Percentiles rank a stretch among this genome's conserved stretches.
These are phyloP conservation scores for Sesamia nonagrioides DNA, from an alignment of 1,140 invertebrate species.

Conservation along the genomic window DNA sequence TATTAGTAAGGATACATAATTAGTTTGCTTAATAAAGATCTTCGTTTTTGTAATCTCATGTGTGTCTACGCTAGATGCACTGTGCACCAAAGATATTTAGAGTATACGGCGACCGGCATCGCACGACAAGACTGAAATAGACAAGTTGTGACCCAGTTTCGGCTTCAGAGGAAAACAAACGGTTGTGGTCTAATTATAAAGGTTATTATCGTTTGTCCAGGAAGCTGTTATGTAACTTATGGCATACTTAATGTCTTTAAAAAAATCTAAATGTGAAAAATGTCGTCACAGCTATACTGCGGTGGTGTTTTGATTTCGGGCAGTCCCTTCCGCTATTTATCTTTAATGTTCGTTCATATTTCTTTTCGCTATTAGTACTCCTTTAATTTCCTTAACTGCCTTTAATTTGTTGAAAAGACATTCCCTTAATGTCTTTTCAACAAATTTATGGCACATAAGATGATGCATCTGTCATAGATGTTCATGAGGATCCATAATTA, in stretches of 20 bases:
- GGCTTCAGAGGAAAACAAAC: conserved; percentile 56
- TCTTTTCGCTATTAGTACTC: not conserved
- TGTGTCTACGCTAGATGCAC: conserved; percentile 67
- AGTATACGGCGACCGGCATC: conserved; percentile 74
- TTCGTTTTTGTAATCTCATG: conserved; percentile 60
- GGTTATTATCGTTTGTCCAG: conserved; percentile 45
- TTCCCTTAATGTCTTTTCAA: not conserved
- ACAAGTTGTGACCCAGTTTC: conserved; percentile 80
- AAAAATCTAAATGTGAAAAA: conserved; percentile 35
- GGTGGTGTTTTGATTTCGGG: conserved; percentile 4
- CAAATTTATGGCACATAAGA: not conserved
- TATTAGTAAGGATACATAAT: too few relatives aligned
- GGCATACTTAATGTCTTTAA: conserved; percentile 28
- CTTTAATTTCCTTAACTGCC: not conserved
- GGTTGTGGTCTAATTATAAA: conserved; percentile 49
- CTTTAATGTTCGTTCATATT: conserved; percentile 5
- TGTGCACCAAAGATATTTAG: conserved; percentile 78
- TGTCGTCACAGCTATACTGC: conserved; percentile 6
- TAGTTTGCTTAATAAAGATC: conserved; percentile 9
- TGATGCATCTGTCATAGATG: not conserved
- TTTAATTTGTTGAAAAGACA: too few relatives aligned
- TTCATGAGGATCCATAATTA: too few relatives aligned
- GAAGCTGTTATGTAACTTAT: conserved; percentile 36
- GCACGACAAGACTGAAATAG: conserved; percentile 75
- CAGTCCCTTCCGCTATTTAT: not conserved